A percentile compares a stretch with the other conserved stretches of the same genome.
phyloP scores from a whole-genome alignment of 2,888 invertebrate genomes.

The Masnerella sp. region DNA sequence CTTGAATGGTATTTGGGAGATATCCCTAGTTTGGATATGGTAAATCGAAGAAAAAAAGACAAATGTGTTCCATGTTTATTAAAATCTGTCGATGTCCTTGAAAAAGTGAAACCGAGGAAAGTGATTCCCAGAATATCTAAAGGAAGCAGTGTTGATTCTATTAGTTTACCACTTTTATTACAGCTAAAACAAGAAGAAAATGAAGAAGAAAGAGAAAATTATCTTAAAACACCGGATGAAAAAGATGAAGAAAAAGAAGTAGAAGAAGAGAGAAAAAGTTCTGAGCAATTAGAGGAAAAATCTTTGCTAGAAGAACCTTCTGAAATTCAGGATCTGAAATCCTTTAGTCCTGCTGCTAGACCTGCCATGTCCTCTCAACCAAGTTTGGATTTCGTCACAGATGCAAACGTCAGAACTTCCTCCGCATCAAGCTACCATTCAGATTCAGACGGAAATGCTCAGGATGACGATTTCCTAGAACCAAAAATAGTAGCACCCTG shows the following conservation, averaged over 20 bases:
- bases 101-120: neutral
- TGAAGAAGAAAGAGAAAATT: neutral
- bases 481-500: constrained; percentile 71
- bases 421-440: constrained; percentile 65
- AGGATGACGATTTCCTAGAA: constrained; percentile 53
- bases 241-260: constrained; percentile 3
- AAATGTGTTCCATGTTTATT: constrained; percentile 72
- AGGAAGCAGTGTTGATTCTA: constrained; percentile 53
- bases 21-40: constrained; percentile 68
- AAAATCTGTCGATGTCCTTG: constrained; percentile 57
- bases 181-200: constrained; percentile 4
- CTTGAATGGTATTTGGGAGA: constrained; percentile 46
- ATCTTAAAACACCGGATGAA: neutral
- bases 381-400: constrained; percentile 35
- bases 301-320: neutral
- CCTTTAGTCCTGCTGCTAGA: neutral
- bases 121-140: neutral
- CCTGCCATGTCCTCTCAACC: constrained; percentile 31
- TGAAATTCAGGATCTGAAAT: neutral
- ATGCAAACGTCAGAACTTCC: constrained; percentile 53
- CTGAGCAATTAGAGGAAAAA: neutral
- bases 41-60: constrained; percentile 67
- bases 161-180: constrained; percentile 45
- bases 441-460: constrained; percentile 63
- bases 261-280: neutral